Evolutionary conservation across 2,888 invertebrate genomes (phyloP), one percentile per base, ranked within the genome.

Genomic region (Sylvicola cinctus): DNA sequence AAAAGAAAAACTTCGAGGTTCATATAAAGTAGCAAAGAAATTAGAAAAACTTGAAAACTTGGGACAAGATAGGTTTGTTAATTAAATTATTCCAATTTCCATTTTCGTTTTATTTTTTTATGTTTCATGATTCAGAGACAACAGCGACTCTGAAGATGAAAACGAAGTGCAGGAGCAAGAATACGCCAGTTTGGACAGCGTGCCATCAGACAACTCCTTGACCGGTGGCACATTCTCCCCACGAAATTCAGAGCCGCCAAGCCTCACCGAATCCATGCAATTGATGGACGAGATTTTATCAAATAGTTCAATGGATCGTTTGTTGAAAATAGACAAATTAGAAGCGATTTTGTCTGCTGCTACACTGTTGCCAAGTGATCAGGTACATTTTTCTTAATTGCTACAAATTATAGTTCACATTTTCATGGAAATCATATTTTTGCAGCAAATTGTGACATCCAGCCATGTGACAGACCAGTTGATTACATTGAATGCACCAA

Each of bases 21-120:
- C 80, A 34, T 78, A 85, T 48, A 90, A 90, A 61, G 88, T 90
- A 39, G 88, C 88, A 1, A 81, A 80, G 49, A 90, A 90, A 52
- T 59, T 90, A 39, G 88, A 90, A 50, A 85, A 90, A 58, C 63
- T 90, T 41, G 85, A 87, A 57, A 77, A 72, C 42, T 67, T 76
- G 42, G 72, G 73, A 12, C 78, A 79, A 46, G 80, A 77, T 39
- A 66, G 65, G 53, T 65, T 17, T 32, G 8, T 32, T 36, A 26
- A 33, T 29, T 3, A 11, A 16, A 10, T 16, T 29, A n/a, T 30
- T 15, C n/a, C 13, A 6, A 14, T 16, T 32, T 36, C n/a, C 14
- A 13, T 4, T 15, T 23, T 10, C n/a, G 29, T 8, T 3, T 16
- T 15, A 14, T 30, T 27, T 33, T 14, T 16, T 39, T 29, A 30